A percentile compares a stretch with the other conserved stretches of the same genome.
These are phyloP conservation scores for Calypte anna DNA, from an alignment of 2,113 vertebrate species.

Conservation along the genomic window DNA sequence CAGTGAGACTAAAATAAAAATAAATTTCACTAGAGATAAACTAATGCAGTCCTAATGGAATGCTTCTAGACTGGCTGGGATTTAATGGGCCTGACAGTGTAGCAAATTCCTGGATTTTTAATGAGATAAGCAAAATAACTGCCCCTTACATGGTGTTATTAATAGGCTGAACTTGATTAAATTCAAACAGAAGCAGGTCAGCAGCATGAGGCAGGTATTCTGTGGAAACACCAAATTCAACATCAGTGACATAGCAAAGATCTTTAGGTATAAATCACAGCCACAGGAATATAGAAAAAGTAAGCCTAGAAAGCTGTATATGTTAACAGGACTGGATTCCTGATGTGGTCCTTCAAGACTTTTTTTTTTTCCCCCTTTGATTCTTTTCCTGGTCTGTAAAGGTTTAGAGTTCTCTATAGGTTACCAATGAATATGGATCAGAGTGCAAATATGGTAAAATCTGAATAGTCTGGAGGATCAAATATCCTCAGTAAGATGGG, in stretches of 20 bases:
- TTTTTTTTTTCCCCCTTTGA: neutral
- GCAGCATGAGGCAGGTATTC: neutral
- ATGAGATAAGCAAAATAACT: conserved; percentile 10
- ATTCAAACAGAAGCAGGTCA: conserved; percentile 24
- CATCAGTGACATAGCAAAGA: neutral
- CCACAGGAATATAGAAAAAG: neutral
- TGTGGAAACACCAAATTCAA: neutral
- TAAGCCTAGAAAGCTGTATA: neutral
- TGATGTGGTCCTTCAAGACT: neutral
- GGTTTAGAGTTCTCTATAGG: neutral
- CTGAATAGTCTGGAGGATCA: neutral
- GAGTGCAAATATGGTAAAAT: neutral
- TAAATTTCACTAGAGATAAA: neutral
- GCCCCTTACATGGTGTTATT: neutral
- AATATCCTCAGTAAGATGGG: neutral
- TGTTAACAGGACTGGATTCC: neutral
- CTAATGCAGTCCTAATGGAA: neutral
- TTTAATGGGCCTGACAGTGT: neutral
- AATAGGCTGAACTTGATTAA: conserved; percentile 1
- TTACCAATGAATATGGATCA: neutral
- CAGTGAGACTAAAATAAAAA: neutral
- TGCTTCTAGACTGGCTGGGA: neutral
- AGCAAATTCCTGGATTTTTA: conserved; percentile 35
- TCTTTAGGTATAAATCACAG: neutral
- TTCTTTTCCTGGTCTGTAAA: neutral